Conservation (phyloP, 2,888 invertebrate genomes). For the Plebejus melissa region DNA sequence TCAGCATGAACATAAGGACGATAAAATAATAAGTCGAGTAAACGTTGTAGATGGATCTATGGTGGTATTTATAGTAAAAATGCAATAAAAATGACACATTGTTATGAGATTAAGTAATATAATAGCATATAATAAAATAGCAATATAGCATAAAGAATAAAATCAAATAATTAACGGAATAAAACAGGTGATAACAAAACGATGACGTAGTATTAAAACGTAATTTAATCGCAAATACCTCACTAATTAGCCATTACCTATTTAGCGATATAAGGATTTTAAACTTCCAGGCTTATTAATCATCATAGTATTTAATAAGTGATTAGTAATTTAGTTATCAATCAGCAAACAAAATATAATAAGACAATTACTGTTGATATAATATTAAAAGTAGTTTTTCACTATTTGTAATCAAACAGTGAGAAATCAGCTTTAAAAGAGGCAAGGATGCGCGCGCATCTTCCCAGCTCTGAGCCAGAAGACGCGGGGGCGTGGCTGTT, state of each 20-base stretch:
- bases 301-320: not conserved
- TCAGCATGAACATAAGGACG: not conserved
- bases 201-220: not conserved
- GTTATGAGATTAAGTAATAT: too few relatives aligned
- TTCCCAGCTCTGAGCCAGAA: slow-evolving; percentile 51
- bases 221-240: not conserved
- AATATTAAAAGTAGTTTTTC: not conserved
- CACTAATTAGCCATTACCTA: not conserved
- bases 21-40: not conserved
- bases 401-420: slow-evolving; percentile 35
- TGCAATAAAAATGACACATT: not conserved
- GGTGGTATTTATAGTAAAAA: not conserved
- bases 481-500: slow-evolving; percentile 65
- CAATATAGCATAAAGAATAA: too few relatives aligned
- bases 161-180: not conserved
- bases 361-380: not conserved
- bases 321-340: not conserved
- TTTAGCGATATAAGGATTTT: not conserved
- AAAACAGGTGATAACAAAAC: not conserved
- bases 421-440: slow-evolving; percentile 57
- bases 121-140: too few relatives aligned
- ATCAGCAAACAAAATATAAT: not conserved
- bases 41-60: not conserved
- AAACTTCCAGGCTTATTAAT: not conserved
- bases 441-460: slow-evolving; percentile 71